Evolutionary conservation across 2,888 invertebrate genomes (phyloP).

Genomic region (Acanthosepion lycidas): DNA sequence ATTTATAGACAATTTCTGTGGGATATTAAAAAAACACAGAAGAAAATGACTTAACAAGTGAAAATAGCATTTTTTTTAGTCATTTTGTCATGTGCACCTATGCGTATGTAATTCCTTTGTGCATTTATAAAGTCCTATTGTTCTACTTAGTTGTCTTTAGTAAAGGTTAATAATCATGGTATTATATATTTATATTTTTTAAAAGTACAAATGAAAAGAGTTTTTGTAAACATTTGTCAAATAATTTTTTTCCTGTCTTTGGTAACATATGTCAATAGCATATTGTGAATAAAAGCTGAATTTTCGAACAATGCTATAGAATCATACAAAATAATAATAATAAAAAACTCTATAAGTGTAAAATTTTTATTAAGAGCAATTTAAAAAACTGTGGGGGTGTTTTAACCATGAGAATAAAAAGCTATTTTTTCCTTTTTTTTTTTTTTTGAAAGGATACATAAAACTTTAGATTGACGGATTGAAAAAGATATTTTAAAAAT

Average conservation of each 20-base stretch:
- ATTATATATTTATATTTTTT: not conserved
- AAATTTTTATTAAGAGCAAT: not conserved
- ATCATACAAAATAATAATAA: not conserved
- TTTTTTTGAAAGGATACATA: too few relatives aligned
- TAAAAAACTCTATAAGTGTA: not conserved
- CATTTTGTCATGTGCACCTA: not conserved
- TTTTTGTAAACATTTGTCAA: not conserved
- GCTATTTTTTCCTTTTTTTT: too few relatives aligned
- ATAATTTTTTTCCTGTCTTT: not conserved
- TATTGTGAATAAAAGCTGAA: not conserved
- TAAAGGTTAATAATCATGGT: not conserved
- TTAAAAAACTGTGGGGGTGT: not conserved
- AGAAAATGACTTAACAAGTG: too few relatives aligned
- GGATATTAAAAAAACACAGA: too few relatives aligned
- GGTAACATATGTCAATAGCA: not conserved
- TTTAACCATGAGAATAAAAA: too few relatives aligned
- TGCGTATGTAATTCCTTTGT: not conserved
- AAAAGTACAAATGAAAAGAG: not conserved
- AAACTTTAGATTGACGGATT: too few relatives aligned
- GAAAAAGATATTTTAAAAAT: too few relatives aligned
- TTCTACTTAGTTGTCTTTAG: not conserved
- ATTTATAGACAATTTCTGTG: too few relatives aligned
- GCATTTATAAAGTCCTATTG: not conserved
- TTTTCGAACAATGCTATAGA: not conserved
- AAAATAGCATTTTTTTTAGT: not conserved